Percentiles rank a stretch among this genome's conserved stretches.
These are phyloP conservation scores for Pteropus alecto DNA, from an alignment of 2,113 vertebrate species.

Conservation along the genomic window DNA sequence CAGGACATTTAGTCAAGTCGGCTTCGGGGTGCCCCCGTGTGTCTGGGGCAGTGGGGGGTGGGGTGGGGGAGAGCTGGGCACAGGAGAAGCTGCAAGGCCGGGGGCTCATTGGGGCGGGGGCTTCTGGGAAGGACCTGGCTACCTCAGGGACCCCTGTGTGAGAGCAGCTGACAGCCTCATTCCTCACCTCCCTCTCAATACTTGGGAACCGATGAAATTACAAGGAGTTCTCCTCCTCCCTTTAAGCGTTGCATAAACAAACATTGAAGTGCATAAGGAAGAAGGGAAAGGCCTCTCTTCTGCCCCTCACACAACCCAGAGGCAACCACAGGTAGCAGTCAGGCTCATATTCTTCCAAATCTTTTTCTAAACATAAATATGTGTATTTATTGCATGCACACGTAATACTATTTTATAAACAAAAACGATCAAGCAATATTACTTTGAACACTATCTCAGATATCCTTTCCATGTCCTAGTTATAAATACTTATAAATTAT, in stretches of 20 bases:
- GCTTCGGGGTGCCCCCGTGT: not conserved
- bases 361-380: not conserved
- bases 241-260: not conserved
- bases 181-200: not conserved
- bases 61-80: not conserved
- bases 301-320: not conserved
- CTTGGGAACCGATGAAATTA: not conserved
- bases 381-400: not conserved
- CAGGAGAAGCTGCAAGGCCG: not conserved
- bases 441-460: not conserved
- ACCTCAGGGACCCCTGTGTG: not conserved
- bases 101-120: accelerated
- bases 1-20: not conserved
- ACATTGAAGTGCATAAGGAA: not conserved
- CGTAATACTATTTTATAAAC: not conserved
- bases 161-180: not conserved
- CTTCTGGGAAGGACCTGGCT: not conserved
- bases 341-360: not conserved
- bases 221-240: not conserved
- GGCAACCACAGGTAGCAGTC: no score
- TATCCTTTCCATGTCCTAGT: not conserved
- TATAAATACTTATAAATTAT: not conserved
- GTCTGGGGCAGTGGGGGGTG: accelerated
- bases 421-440: not conserved
- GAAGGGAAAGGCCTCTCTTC: not conserved